phyloP scores from a whole-genome alignment of 2,888 invertebrate genomes.

The Suillia variegata region DNA sequence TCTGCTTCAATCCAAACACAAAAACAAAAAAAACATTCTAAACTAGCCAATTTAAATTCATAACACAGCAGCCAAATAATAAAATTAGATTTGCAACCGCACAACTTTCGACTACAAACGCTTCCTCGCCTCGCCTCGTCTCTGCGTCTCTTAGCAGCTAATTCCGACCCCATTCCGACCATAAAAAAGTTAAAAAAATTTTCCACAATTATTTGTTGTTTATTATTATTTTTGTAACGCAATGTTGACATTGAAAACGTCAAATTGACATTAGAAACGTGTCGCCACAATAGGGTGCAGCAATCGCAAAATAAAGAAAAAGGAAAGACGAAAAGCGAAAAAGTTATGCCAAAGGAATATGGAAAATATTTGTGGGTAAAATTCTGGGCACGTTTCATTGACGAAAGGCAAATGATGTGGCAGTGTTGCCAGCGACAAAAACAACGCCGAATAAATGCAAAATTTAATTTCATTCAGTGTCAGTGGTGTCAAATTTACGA shows the following conservation, averaged over 20 bases:
- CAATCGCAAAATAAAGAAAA: background rate
- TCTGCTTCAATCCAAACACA: too few species aligned
- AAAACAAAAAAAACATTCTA: too few species aligned
- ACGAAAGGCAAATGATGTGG: background rate
- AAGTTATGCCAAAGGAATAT: background rate
- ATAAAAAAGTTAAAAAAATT: too few species aligned
- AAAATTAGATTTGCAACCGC: too few species aligned
- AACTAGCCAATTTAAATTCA: too few species aligned
- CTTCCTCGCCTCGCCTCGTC: too few species aligned
- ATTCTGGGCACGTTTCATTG: background rate
- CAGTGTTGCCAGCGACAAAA: background rate
- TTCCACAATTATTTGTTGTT: background rate
- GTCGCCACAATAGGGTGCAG: background rate
- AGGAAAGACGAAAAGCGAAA: background rate
- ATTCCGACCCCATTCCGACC: too few species aligned
- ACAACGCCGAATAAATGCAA: background rate
- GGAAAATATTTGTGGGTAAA: background rate
- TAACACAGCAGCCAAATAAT: too few species aligned
- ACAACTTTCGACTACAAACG: too few species aligned
- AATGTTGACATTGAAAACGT: background rate
- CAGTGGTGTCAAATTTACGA: background rate
- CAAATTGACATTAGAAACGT: background rate
- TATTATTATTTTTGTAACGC: background rate
- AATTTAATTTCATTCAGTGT: background rate
- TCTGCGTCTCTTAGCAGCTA: too few species aligned